Conservation (phyloP, 2,113 vertebrate species). For the Ochotona princeps region DNA sequence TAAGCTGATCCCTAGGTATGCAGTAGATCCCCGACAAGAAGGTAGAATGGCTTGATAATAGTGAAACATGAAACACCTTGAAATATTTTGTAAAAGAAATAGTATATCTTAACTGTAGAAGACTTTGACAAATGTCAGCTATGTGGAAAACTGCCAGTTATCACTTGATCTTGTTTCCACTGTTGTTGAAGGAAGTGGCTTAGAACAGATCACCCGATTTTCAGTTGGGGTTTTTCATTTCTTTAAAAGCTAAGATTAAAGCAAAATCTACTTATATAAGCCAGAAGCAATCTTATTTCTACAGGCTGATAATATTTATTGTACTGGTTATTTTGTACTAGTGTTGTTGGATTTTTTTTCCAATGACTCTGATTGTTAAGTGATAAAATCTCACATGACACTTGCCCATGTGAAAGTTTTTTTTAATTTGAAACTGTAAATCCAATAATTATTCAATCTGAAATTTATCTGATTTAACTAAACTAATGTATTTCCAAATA, state of each 20-base stretch:
- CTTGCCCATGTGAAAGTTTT: background rate
- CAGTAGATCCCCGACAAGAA: too few relatives aligned
- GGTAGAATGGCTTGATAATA: background rate
- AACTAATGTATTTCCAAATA: too few relatives aligned
- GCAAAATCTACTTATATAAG: constrained; percentile 36
- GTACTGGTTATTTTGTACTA: background rate
- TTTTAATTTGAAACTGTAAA: background rate
- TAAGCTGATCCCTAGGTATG: background rate
- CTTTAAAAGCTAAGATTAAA: constrained; percentile 36
- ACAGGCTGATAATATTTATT: constrained; percentile 24
- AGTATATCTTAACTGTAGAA: constrained; percentile 70
- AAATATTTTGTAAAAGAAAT: background rate
- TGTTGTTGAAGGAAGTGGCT: constrained; percentile 36
- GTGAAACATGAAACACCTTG: background rate
- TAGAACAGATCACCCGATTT: background rate
- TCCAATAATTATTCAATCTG: background rate
- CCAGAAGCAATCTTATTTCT: background rate
- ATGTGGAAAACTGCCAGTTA: constrained; percentile 75
- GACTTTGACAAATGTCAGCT: constrained; percentile 49
- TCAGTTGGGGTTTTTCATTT: background rate
- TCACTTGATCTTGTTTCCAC: constrained; percentile 86
- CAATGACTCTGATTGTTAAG: constrained; percentile 27
- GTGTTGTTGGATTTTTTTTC: constrained; percentile 13
- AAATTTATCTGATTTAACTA: background rate
- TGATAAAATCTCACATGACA: background rate